Evolutionary conservation across 2,888 invertebrate genomes (phyloP), one percentile per base, ranked within the genome.

Genomic region (Dynastes grantii): DNA sequence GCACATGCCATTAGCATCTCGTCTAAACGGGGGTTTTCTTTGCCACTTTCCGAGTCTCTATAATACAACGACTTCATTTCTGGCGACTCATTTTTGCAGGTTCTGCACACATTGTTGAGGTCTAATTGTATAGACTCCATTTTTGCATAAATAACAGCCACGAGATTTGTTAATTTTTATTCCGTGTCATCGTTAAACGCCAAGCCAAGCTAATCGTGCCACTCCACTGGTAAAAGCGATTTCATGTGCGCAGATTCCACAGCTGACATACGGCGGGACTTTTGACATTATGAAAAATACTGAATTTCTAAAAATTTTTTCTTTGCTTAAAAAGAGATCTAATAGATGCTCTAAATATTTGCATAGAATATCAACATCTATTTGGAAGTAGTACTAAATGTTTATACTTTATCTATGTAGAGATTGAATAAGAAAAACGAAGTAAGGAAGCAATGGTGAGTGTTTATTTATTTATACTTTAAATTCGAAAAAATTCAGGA

Each of bases 1-100:
- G 88, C 85, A 85, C 89, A 89, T 84, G 89, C 88, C 88, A 89
- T 89, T 87, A 89, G 88, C 89, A 89, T 89, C 87, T 89, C 89
- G 87, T 89, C 88, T 86, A 89, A 87, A 85, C 88, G 89, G 87
- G 88, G 87, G 86, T 85, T 85, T 79, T 86, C 86, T 80, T 83
- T 84, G 68, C 83, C 81, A 80, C 84, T 84, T 84, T 86, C 86
- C 16, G 76, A 58, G 78, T 82, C 83, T 73, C 83, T 85, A 78
- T 86, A 85, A 83, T 88, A 89, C 76, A 89, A 82, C 13, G 87
- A 86, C 80, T 85, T 85, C 88, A 89, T 87, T 55, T 86, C 85
- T 9, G 84, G 81, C 13, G 86, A 83, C 78, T 87, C 86, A 79
- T 83, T 84, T 49, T 79, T 81, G 83, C 89, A 89, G 63, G 89